A percentile compares a stretch with the other conserved stretches of the same genome.
These are phyloP conservation scores for Campoplex nolae DNA, from an alignment of 2,888 invertebrate species.

Conservation along the genomic window DNA sequence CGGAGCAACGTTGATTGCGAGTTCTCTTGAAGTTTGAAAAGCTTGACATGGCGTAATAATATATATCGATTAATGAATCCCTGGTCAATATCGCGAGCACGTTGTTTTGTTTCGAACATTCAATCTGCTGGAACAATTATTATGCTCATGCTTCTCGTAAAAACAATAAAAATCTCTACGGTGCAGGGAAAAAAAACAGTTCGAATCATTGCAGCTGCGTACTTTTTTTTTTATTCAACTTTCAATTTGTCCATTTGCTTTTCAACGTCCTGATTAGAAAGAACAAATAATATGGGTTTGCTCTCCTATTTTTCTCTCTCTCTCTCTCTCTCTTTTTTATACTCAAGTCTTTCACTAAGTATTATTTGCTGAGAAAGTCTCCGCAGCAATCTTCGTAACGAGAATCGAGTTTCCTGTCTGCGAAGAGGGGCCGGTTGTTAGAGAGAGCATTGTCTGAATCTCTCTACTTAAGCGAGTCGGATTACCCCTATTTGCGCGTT, in stretches of 20 bases:
- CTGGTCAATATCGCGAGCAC: not conserved
- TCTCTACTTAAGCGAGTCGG: slow-evolving; percentile 1
- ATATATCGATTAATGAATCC: not conserved
- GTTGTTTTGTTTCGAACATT: not conserved
- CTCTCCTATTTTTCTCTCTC: not conserved
- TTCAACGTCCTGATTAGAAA: not conserved
- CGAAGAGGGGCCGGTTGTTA: slow-evolving; percentile 5
- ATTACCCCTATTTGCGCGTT: slow-evolving; percentile 16
- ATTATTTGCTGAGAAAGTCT: slow-evolving; percentile 31
- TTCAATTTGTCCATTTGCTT: not conserved
- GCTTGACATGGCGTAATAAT: not conserved
- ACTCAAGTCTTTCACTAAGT: not conserved
- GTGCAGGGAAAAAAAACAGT: not conserved
- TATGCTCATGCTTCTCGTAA: not conserved
- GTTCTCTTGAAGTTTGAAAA: not conserved
- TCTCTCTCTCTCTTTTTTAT: not conserved
- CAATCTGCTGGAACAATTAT: not conserved
- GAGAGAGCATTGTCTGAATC: slow-evolving; percentile 29
- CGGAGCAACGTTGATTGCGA: not conserved
- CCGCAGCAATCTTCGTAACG: slow-evolving; percentile 55
- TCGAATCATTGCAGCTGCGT: not conserved
- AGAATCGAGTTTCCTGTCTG: slow-evolving; percentile 53
- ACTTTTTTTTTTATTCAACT: not conserved
- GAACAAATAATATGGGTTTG: not conserved
- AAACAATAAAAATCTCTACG: not conserved